Evolutionary conservation across 1,140 invertebrate species (phyloP), one percentile per base, ranked within the genome.

Genomic region (Lucilia cuprina): DNA sequence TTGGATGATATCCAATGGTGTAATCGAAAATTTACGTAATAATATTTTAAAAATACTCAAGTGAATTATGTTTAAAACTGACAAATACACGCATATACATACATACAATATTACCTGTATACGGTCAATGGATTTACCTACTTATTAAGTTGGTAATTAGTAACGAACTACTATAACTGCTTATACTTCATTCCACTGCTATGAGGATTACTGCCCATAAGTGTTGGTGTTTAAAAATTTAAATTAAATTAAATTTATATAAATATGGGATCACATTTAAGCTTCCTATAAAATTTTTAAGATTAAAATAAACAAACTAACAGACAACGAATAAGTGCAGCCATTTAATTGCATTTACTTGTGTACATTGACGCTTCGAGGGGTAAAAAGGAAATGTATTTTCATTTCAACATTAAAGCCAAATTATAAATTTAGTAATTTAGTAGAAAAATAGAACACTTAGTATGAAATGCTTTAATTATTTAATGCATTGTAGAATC

Each of bases 41-140:
- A 49, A 21, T 49, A 80, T 80, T 80, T 80, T 41, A 12, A 80
- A 80, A 80, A 80, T 80, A 80, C 77, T 80, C 77, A 80, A 49
- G 77, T 80, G 77, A 80, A 19, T 80, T 80, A 80, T 21, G 19
- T 25, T n/a, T 2, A 80, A n/a, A 34, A 19, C 74, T 13, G 2
- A 41, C 74, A 77, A 13, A 74, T 74, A 75, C 74, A 75, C 30
- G 30, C 30, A 77, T 14, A n/a, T 30, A 47, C 14, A 19, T 34
- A 78, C 75, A 47, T 5, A 30, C 25, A 30, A 78, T 19, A 78
- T 14, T 75, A 3, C 3, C 17, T 17, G 50, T 55, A 30, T 41
- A 41, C 55, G 7, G 8, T 60, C 55, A n/a, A n/a, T 14, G 14
- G 17, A 60, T 17, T 7, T 60, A n/a, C 55, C 55, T 5, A 60